Conservation (phyloP, 2,113 vertebrate species). For the Perca flavescens region DNA sequence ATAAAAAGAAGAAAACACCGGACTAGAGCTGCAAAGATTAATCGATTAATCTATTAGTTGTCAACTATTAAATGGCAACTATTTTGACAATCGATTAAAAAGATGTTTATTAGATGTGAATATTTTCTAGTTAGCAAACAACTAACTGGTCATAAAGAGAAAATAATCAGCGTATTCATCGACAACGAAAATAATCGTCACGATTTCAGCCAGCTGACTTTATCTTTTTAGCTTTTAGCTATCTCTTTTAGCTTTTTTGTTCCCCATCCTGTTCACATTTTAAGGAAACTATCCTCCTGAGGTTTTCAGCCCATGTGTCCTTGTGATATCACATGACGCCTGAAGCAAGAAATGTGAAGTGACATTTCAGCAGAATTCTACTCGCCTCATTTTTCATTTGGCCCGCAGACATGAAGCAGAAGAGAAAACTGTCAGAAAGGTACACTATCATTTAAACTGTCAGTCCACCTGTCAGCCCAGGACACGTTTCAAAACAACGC, state of each 20-base stretch:
- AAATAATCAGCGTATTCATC: no score
- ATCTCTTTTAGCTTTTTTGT: not conserved
- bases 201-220: not conserved
- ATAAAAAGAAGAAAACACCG: not conserved
- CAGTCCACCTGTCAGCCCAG: conserved; percentile 43
- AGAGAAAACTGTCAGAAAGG: conserved; percentile 48
- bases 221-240: no score
- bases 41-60: no score
- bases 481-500: conserved; percentile 28
- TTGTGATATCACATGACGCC: conserved; percentile 60
- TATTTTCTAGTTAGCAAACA: no score
- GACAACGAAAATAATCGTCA: no score
- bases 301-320: conserved; percentile 51
- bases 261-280: not conserved
- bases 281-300: conserved; percentile 13
- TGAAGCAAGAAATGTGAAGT: conserved; percentile 40
- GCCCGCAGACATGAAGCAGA: conserved; percentile 45
- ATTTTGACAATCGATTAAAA: no score
- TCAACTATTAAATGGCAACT: no score
- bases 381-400: conserved; percentile 62
- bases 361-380: conserved; percentile 56
- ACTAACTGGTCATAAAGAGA: no score
- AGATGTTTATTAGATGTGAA: no score
- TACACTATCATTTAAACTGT: conserved; percentile 68
- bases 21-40: no score